These are phyloP conservation scores for Neolamprologus caudopunctatus DNA, from an alignment of 2,113 vertebrate genomes.

Conservation along the genomic window DNA sequence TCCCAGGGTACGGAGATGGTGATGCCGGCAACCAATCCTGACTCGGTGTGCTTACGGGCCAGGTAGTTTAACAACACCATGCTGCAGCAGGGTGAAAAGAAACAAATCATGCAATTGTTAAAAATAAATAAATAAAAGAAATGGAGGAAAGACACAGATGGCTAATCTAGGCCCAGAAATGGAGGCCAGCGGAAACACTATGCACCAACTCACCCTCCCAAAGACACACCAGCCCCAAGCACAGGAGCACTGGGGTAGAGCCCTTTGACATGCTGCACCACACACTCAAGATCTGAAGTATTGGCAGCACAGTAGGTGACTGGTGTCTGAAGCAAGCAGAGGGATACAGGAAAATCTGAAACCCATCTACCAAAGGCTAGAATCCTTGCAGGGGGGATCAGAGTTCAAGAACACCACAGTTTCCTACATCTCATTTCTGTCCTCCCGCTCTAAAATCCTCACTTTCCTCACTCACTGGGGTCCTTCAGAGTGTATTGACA, in stretches of 20 bases:
- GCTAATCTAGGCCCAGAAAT: rapidly evolving
- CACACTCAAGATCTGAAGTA: constrained; percentile 74
- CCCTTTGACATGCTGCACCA: constrained; percentile 68
- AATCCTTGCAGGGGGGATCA: background rate
- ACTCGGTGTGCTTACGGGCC: constrained; percentile 46
- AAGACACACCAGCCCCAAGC: constrained; percentile 77
- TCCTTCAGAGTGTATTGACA: too few relatives aligned
- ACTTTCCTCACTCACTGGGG: too few relatives aligned
- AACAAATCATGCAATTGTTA: too few relatives aligned
- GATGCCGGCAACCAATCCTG: constrained; percentile 69
- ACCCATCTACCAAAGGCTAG: background rate
- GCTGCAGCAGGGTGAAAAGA: constrained; percentile 26
- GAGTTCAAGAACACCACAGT: background rate
- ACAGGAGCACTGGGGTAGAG: constrained; percentile 62
- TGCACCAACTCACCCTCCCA: constrained; percentile 76
- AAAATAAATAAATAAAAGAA: too few relatives aligned
- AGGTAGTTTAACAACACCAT: constrained; percentile 78
- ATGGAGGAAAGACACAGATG: too few relatives aligned
- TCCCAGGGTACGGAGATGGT: constrained; percentile 77
- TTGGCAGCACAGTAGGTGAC: constrained; percentile 73
- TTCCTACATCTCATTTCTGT: too few relatives aligned
- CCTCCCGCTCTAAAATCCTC: too few relatives aligned
- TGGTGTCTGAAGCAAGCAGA: constrained; percentile 64
- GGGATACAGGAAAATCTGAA: background rate
- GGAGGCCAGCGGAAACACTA: background rate